Evolutionary conservation across 1,140 invertebrate genomes (phyloP).

Genomic region (Pachyrhynchus sulphureomaculatus): DNA sequence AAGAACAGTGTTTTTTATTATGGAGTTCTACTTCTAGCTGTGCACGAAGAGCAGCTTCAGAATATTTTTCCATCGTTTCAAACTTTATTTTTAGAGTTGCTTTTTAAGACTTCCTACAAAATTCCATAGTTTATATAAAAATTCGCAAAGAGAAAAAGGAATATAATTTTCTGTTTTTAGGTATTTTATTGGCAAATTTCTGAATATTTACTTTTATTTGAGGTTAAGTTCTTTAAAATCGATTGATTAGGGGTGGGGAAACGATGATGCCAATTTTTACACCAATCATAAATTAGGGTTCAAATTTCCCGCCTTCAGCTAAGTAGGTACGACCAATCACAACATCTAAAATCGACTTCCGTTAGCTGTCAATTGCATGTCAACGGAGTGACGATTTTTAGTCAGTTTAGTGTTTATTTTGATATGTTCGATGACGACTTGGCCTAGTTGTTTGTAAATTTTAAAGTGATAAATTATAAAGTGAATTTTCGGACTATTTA

Average conservation of each 20-base stretch:
- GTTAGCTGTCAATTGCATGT: not conserved
- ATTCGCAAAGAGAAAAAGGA: not conserved
- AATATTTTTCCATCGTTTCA: slow-evolving; percentile 10
- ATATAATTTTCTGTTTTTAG: not conserved
- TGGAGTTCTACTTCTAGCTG: slow-evolving; percentile 42
- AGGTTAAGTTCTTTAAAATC: too few relatives aligned
- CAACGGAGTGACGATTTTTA: not conserved
- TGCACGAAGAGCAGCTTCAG: slow-evolving; percentile 36
- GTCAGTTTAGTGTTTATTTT: slow-evolving; percentile 25
- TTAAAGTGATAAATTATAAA: not conserved
- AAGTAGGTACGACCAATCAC: slow-evolving; percentile 10
- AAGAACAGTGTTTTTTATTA: slow-evolving; percentile 52
- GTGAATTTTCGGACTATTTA: not conserved
- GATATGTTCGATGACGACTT: slow-evolving; percentile 3
- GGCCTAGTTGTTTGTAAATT: not conserved
- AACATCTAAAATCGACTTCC: not conserved
- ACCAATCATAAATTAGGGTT: not conserved
- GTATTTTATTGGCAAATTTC: too few relatives aligned
- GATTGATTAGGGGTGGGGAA: not conserved
- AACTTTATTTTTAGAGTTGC: slow-evolving; percentile 1
- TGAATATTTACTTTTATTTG: too few relatives aligned
- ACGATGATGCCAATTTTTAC: not conserved
- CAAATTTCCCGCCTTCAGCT: slow-evolving; percentile 1
- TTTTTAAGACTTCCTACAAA: too few relatives aligned
- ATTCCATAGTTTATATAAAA: not conserved